Conservation (phyloP, 2,113 vertebrate genomes). For the Melanerpes formicivorus region DNA sequence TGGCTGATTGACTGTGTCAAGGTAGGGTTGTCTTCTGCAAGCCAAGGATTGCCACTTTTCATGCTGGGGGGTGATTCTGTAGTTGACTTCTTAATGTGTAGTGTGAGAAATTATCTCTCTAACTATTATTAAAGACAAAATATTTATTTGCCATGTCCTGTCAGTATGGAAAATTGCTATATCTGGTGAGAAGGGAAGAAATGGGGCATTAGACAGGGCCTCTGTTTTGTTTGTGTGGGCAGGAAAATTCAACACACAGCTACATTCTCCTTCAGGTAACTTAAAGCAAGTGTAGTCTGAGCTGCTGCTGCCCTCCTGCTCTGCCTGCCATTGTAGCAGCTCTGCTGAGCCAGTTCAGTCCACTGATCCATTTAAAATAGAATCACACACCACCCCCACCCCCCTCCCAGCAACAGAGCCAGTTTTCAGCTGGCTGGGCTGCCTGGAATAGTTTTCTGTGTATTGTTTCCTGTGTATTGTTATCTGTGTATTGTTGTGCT, state of each 20-base stretch:
- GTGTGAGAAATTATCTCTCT: neutral
- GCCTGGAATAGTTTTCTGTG: neutral
- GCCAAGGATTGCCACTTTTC: too few species aligned
- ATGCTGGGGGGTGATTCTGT: too few species aligned
- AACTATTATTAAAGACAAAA: neutral
- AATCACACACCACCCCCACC: too few species aligned
- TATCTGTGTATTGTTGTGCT: neutral
- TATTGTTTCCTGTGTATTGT: accelerated
- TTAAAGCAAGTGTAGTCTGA: neutral
- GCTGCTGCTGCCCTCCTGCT: neutral
- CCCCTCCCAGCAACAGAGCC: neutral
- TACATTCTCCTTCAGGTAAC: neutral
- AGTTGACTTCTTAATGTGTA: neutral
- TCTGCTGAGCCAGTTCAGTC: neutral
- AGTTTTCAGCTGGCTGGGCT: neutral
- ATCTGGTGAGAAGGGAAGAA: neutral
- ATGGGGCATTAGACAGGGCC: neutral
- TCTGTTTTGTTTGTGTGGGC: neutral
- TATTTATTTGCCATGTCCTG: neutral
- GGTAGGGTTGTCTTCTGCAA: too few species aligned
- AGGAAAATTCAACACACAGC: neutral
- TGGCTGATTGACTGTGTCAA: too few species aligned
- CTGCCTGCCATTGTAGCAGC: neutral
- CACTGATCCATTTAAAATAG: neutral
- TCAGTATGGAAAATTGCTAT: neutral